phyloP scores from a whole-genome alignment of 1,140 invertebrate genomes.

The Lepidotrigona ventralis region DNA sequence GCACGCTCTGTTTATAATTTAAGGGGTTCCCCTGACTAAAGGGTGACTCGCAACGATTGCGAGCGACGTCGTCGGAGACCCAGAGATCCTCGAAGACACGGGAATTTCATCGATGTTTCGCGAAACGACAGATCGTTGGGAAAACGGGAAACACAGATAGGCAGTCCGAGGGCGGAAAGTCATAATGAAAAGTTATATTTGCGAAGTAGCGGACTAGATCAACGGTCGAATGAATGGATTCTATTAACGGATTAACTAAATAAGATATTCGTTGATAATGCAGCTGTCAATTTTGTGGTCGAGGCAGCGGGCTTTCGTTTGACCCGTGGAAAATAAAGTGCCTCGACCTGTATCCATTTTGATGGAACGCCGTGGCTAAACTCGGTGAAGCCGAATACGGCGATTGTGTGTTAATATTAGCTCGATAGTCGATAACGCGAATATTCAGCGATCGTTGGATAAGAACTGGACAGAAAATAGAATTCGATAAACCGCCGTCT shows the following conservation, averaged over 20 bases:
- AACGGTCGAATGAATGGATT: not conserved
- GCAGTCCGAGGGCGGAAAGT: not conserved
- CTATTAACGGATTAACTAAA: not conserved
- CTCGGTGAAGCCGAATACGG: conserved; percentile 47
- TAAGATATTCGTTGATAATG: conserved; percentile 5
- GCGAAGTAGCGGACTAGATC: not conserved
- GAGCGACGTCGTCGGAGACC: conserved; percentile 23
- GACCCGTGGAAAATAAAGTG: conserved; percentile 59
- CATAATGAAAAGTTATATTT: no score
- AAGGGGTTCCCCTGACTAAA: conserved; percentile 53
- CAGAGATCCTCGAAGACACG: not conserved
- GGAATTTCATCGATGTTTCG: not conserved
- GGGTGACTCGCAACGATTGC: conserved; percentile 22
- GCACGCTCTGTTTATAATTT: conserved; percentile 73
- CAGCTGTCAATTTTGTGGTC: not conserved
- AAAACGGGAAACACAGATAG: not conserved
- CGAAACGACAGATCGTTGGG: not conserved
- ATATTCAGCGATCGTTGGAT: conserved; percentile 45
- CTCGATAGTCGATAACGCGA: conserved; percentile 57
- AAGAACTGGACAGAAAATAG: conserved; percentile 53
- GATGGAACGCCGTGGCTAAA: conserved; percentile 56
- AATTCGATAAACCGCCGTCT: conserved; percentile 42
- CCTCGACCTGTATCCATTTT: conserved; percentile 63
- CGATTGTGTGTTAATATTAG: conserved; percentile 63
- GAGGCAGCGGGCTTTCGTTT: conserved; percentile 27